phyloP scores from a whole-genome alignment of 2,113 vertebrate species.

The Oxyruncus cristatus region DNA sequence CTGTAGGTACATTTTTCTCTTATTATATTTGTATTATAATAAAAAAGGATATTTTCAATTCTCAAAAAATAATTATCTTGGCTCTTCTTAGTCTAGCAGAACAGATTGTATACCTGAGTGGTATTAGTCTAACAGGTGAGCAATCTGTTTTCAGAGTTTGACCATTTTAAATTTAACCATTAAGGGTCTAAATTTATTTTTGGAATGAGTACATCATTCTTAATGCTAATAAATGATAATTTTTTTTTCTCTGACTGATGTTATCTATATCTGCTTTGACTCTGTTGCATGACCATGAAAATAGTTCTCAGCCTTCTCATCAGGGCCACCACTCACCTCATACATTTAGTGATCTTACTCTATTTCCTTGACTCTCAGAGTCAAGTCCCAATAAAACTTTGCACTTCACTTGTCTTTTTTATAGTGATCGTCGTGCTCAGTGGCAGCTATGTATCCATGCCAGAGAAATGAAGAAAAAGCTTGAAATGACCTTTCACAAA shows the following conservation, averaged over 20 bases:
- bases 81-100: conserved; percentile 18
- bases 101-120: conserved; percentile 1
- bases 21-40: conserved; percentile 59
- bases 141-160: background rate
- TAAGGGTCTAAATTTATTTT: background rate
- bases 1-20: conserved; percentile 39
- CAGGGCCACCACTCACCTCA: background rate
- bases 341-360: background rate
- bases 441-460: background rate
- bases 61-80: conserved; percentile 36
- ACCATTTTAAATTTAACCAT: background rate
- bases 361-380: background rate
- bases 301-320: background rate
- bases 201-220: background rate
- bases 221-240: background rate
- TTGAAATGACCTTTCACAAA: background rate
- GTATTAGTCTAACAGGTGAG: conserved; percentile 39
- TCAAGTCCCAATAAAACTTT: background rate
- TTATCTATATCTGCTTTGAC: background rate
- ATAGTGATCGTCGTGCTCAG: background rate
- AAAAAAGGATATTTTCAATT: conserved; percentile 43
- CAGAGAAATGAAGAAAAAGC: background rate
- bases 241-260: background rate
- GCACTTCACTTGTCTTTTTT: background rate
- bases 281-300: background rate